These are phyloP conservation scores for Microplitis mediator DNA, from an alignment of 1,140 invertebrate genomes.

Conservation along the genomic window DNA sequence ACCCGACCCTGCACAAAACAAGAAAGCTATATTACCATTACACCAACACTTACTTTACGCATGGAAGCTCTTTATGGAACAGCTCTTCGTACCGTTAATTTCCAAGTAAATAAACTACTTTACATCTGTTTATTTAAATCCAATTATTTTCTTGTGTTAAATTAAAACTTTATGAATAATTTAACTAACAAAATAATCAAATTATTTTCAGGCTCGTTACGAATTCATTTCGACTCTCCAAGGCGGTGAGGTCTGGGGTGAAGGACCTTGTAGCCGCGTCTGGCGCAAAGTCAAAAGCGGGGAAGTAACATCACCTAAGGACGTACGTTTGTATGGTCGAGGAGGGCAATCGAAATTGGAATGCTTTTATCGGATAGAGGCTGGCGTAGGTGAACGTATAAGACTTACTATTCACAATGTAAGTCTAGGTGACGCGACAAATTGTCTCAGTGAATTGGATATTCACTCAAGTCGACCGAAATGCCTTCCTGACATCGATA, in stretches of 20 bases:
- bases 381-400: constrained; percentile 68
- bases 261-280: constrained; percentile 63
- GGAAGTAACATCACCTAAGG: constrained; percentile 70
- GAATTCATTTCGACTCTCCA: constrained; percentile 84
- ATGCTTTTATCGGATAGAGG: constrained; percentile 77
- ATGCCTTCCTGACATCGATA: constrained; percentile 63
- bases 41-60: constrained; percentile 60
- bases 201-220: constrained; percentile 64
- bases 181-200: background rate
- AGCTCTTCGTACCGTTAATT: constrained; percentile 62
- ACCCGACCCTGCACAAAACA: constrained; percentile 76
- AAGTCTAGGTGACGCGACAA: constrained; percentile 69
- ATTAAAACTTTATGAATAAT: background rate
- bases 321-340: constrained; percentile 78
- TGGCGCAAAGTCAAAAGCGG: constrained; percentile 67
- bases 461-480: constrained; percentile 70
- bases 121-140: background rate
- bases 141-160: background rate
- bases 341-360: constrained; percentile 76
- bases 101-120: constrained; percentile 48
- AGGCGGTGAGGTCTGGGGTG: constrained; percentile 72
- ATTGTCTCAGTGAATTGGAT: constrained; percentile 74
- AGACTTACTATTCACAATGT: constrained; percentile 74
- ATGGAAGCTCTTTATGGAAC: constrained; percentile 61
- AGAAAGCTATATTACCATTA: constrained; percentile 80